These are phyloP conservation scores for Saccopteryx bilineata DNA, from an alignment of 2,113 vertebrate genomes.

Conservation along the genomic window DNA sequence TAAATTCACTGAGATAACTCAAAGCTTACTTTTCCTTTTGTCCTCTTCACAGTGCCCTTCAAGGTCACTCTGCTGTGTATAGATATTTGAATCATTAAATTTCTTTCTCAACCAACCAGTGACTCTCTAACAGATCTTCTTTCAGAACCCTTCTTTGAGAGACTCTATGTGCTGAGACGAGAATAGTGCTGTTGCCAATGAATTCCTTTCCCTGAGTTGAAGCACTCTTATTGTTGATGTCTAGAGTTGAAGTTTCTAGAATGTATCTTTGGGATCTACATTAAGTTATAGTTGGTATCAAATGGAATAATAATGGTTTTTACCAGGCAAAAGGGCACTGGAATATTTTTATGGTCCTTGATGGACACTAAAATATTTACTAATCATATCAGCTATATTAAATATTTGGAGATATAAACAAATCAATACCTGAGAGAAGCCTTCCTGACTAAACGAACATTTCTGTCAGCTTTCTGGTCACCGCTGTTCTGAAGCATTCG, in stretches of 20 bases:
- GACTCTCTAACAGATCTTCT: not conserved
- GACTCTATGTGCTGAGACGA: not conserved
- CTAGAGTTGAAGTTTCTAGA: constrained; percentile 12
- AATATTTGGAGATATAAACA: not conserved
- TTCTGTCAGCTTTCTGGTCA: not conserved
- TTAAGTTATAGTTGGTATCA: not conserved
- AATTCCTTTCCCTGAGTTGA: not conserved
- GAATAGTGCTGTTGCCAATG: not conserved
- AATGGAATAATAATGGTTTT: not conserved
- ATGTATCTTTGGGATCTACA: not conserved
- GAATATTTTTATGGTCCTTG: not conserved
- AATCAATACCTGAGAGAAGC: not conserved
- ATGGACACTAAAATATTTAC: not conserved
- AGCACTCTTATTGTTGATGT: not conserved
- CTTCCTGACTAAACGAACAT: not conserved
- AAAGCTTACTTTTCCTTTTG: not conserved
- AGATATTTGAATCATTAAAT: not conserved
- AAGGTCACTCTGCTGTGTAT: not conserved
- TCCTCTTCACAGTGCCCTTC: not conserved
- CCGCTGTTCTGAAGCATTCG: not conserved
- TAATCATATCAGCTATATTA: not conserved
- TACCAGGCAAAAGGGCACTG: not conserved
- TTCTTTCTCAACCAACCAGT: not conserved
- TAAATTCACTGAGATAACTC: not conserved
- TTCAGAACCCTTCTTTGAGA: not conserved